Conservation (phyloP, 2,888 invertebrate species). For the Andrena fulva region DNA sequence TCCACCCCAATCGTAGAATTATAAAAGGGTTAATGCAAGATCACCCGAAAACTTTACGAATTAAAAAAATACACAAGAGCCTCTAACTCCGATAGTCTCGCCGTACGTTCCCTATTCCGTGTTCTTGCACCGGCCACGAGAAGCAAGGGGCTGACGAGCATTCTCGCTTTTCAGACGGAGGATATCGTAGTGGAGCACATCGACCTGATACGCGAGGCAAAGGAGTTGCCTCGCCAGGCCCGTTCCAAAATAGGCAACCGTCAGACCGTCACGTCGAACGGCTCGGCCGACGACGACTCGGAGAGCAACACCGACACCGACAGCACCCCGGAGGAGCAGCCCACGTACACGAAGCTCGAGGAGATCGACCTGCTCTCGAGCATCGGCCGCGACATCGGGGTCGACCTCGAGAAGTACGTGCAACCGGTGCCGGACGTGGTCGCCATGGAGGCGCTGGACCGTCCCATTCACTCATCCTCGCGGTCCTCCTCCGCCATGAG, state of each 20-base stretch:
- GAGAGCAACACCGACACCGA: constrained; percentile 73
- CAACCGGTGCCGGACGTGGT: constrained; percentile 83
- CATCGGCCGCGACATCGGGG: constrained; percentile 81
- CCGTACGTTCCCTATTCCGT: not conserved
- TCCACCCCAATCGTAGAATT: too few species aligned
- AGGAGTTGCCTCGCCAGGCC: constrained; percentile 74
- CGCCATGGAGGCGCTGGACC: constrained; percentile 78
- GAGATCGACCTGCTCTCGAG: constrained; percentile 83
- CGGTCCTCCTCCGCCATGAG: constrained; percentile 48
- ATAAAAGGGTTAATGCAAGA: too few species aligned
- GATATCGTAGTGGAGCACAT: constrained; percentile 78
- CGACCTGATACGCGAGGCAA: constrained; percentile 81
- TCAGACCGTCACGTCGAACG: constrained; percentile 61
- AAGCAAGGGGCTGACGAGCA: not conserved
- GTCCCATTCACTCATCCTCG: constrained; percentile 45
- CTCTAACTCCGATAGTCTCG: not conserved
- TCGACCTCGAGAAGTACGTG: constrained; percentile 82
- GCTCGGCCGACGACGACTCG: constrained; percentile 68
- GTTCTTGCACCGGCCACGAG: not conserved
- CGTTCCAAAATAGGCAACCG: constrained; percentile 76
- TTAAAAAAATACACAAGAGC: too few species aligned
- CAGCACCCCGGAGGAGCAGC: constrained; percentile 73
- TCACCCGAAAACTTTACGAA: too few species aligned
- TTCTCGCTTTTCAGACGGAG: constrained; percentile 65
- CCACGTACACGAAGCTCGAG: constrained; percentile 78